Evolutionary conservation across 2,888 invertebrate species (phyloP).

Genomic region (Galerucella pusilla): DNA sequence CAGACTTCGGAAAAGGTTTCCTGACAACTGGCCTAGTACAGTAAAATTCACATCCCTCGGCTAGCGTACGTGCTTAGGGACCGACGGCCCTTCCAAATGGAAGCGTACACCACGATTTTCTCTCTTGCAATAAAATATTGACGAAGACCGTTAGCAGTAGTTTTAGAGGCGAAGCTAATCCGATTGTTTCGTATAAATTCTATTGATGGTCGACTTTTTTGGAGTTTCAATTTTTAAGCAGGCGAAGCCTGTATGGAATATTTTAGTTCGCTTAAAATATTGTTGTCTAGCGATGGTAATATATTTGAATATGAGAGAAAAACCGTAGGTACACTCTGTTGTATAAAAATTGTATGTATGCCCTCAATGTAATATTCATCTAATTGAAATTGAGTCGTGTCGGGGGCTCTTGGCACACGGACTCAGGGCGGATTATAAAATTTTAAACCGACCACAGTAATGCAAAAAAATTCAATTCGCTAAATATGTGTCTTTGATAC

Average conservation of each 20-base stretch:
- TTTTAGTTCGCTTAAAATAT: not conserved
- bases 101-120: constrained; percentile 16
- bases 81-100: constrained; percentile 7
- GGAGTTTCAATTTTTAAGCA: constrained; percentile 2
- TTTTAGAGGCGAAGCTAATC: constrained; percentile 12
- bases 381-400: too few species aligned
- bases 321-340: too few species aligned
- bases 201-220: constrained; percentile 8
- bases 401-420: too few species aligned
- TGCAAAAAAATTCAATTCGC: too few species aligned
- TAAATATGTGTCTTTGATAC: too few species aligned
- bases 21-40: constrained; percentile 13
- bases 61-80: constrained; percentile 8
- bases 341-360: too few species aligned
- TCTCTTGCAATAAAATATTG: constrained; percentile 20
- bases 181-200: constrained; percentile 8
- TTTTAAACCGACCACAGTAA: too few species aligned
- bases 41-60: constrained; percentile 11
- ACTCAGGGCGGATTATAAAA: too few species aligned
- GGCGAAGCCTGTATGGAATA: not conserved
- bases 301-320: not conserved
- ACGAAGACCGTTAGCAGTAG: constrained; percentile 28
- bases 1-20: not conserved
- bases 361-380: too few species aligned
- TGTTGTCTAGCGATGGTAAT: not conserved